Conservation (phyloP, 92 coral and sea anemone genomes). For the Heteractis magnifica region DNA sequence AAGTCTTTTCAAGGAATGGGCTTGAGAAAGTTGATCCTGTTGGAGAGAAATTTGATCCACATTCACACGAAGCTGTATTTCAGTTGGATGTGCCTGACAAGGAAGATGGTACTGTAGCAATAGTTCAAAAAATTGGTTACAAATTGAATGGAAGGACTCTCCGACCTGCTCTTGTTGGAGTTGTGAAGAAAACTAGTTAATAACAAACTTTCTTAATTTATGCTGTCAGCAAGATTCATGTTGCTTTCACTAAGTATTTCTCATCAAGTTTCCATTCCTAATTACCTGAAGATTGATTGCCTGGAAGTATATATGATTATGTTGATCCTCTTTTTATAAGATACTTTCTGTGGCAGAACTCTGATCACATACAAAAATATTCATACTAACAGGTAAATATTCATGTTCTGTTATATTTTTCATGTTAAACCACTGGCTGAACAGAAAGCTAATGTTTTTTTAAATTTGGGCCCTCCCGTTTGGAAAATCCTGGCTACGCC, state of each 20-base stretch:
- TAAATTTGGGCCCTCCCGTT: too few relatives aligned
- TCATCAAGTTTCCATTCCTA: neutral
- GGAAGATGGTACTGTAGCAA: slow-evolving; percentile 86
- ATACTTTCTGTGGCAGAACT: too few relatives aligned
- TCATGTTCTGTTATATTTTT: too few relatives aligned
- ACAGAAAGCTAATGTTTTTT: too few relatives aligned
- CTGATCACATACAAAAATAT: too few relatives aligned
- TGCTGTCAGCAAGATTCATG: neutral
- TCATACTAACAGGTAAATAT: too few relatives aligned
- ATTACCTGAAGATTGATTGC: neutral
- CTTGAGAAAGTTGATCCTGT: slow-evolving; percentile 84
- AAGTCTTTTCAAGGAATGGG: slow-evolving; percentile 88
- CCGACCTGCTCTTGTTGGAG: slow-evolving; percentile 98
- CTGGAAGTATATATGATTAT: neutral
- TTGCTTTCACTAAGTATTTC: neutral
- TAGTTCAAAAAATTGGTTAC: slow-evolving; percentile 93
- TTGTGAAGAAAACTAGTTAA: slow-evolving; percentile 64
- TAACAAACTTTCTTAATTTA: neutral
- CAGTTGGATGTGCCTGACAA: slow-evolving; percentile 86
- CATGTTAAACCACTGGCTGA: too few relatives aligned
- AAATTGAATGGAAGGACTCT: slow-evolving; percentile 87
- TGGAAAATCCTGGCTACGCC: too few relatives aligned
- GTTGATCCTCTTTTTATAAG: neutral
- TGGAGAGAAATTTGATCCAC: slow-evolving; percentile 92
- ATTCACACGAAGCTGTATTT: slow-evolving; percentile 94